Base-by-base conservation (phyloP, 2,113 vertebrate genomes). In the Circaetus cinerascens region DNA sequence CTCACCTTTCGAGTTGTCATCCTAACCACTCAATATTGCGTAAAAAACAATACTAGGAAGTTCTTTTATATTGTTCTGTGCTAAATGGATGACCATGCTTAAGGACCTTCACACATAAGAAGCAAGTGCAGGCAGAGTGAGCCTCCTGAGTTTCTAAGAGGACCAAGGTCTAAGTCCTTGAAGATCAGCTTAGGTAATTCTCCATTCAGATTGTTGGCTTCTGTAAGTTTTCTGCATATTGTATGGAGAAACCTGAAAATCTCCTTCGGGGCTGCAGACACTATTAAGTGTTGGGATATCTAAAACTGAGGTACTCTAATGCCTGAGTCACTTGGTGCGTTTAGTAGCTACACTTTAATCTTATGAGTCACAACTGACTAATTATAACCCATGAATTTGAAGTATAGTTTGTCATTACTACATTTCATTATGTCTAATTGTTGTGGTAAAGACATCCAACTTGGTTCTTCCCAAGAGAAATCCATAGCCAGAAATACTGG, bases 341-440 rank as follows among this genome's bases (percentile, higher is more conserved):
- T 82, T 68, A 69, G 29, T 76, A 86, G 15, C 38, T 92, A 25
- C 2, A 10, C 18, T 73, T 90, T 14, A 43, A 14, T 48, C 48
- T 64, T 59, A 48, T 75, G 86, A 96, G 55, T 93, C 71, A 80
- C 63, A 80, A 46, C 32, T 68, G 84, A 67, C 10, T 95, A 67
- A 74, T 75, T 67, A 76, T 22, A 81, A 85, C 3, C 34, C 45
- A 34, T 63, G 34, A 62, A 57, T 88, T 30, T 92, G 43, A 91
- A 79, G 34, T 51, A 22, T 6, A 48, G 7, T 60, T 91, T 93
- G 20, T 73, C 34, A 48, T 68, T 59, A 12, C 6, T 60, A 11
- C 23, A 25, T 41, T 86, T 80, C 40, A 68, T 86, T 34, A 25
- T 46, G 34, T 50, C 48, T 51, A 83, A 45, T 29, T 83, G 13